Conservation (phyloP, 1,140 invertebrate genomes). For the Dendrolimus kikuchii region DNA sequence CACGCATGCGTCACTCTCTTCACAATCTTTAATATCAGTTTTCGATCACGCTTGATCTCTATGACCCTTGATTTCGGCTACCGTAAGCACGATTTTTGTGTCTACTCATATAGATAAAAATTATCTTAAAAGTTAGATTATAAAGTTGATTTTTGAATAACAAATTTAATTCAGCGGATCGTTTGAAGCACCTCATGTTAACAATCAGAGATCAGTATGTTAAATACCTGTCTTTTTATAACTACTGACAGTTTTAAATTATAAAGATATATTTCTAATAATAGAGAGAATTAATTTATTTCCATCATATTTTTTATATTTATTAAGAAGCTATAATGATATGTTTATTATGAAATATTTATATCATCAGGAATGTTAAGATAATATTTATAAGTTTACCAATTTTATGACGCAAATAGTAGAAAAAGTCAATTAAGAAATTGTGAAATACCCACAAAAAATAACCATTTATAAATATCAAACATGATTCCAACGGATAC, state of each 20-base stretch:
- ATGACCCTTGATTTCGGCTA: slow-evolving; percentile 65
- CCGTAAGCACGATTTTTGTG: slow-evolving; percentile 56
- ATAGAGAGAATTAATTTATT: slow-evolving; percentile 6
- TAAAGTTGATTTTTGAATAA: slow-evolving; percentile 26
- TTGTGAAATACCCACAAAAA: too few species aligned
- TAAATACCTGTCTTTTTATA: slow-evolving; percentile 40
- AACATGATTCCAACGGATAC: too few species aligned
- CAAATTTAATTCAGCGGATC: slow-evolving; percentile 22
- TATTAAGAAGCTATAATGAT: too few species aligned
- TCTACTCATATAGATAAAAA: slow-evolving; percentile 15
- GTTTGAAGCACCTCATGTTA: slow-evolving; percentile 52
- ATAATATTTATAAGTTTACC: too few species aligned
- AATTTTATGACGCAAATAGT: too few species aligned
- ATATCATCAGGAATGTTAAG: too few species aligned
- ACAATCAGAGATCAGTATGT: slow-evolving; percentile 59
- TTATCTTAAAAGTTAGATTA: slow-evolving; percentile 12
- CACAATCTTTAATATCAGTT: slow-evolving; percentile 66
- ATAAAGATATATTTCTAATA: slow-evolving; percentile 23
- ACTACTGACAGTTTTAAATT: slow-evolving; percentile 30
- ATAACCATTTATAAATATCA: too few species aligned
- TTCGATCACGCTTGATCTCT: slow-evolving; percentile 64
- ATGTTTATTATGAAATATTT: too few species aligned
- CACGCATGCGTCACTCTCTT: slow-evolving; percentile 62
- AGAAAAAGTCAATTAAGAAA: too few species aligned
- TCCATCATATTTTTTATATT: background rate